Conservation (phyloP, 2,113 vertebrate species). For the Zootoca vivipara region DNA sequence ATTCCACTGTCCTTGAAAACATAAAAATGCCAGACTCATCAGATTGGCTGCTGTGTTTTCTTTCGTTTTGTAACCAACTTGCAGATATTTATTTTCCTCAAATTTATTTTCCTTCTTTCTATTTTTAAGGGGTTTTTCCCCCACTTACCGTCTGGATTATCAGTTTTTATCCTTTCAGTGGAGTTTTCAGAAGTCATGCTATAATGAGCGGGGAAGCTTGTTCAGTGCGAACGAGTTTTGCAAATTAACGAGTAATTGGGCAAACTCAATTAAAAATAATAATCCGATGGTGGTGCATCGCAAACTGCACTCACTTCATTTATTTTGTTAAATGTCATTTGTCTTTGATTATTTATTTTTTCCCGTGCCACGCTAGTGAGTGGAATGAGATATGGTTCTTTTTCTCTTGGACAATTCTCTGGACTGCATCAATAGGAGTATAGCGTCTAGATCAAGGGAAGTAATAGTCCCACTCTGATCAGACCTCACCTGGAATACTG, state of each 20-base stretch:
- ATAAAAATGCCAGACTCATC: neutral
- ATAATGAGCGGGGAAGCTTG: neutral
- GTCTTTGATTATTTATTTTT: constrained; percentile 32
- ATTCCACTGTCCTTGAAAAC: neutral
- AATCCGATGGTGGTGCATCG: neutral
- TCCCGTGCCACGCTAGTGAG: neutral
- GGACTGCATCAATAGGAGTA: no score
- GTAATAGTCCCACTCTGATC: no score
- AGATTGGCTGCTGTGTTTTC: neutral
- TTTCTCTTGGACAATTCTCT: no score
- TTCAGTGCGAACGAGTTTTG: neutral
- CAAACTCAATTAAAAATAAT: constrained; percentile 23
- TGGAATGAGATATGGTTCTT: constrained; percentile 13
- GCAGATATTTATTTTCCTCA: neutral
- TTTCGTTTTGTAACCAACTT: neutral
- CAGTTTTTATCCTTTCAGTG: neutral
- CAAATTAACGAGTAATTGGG: neutral
- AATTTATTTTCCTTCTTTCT: neutral
- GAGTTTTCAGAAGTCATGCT: neutral
- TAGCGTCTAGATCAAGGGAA: no score
- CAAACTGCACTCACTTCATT: constrained; percentile 10
- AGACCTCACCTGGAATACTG: no score
- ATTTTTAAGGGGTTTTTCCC: neutral
- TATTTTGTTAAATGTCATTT: constrained; percentile 41
- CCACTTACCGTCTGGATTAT: neutral